Base-by-base conservation (phyloP, 1,140 invertebrate species). In the Atta texana region DNA sequence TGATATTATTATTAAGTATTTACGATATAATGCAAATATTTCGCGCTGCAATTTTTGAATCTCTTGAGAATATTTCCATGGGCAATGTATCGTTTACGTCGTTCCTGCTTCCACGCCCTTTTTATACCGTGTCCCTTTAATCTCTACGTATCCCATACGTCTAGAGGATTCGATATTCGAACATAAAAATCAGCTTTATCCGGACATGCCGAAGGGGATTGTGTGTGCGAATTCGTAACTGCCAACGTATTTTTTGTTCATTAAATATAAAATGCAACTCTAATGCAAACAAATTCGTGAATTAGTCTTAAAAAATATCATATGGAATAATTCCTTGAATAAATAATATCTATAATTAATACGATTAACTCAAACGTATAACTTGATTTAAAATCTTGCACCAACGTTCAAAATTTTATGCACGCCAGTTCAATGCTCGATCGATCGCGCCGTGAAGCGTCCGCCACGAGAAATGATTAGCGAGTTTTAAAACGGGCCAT, bases 111-210 rank as follows among this genome's bases (percentile, higher is more conserved):
- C 88, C 91, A 72, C 91, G 93, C 93, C 92, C 92, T 93, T 93
- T 92, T 92, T 91, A 92, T 92, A 92, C 91, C 64, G 86, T 92
- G 92, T 93, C 87, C 92, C 92, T 93, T 91, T 91, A 88, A 82
- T 89, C 90, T 92, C 87, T 86, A 81, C 90, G 92, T 91, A 92
- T 93, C 91, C 92, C 92, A 92, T 92, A 93, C 89, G 92, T 91
- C 92, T 90, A 87, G 92, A 91, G 89, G 92, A 93, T 89, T 94
- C 94, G 93, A 95, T 95, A 95, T 93, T 93, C 92, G 92, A 94
- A 95, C 94, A 95, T 94, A 95, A 95, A 95, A 95, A 95, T 95
- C 94, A 94, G 94, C 94, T 95, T 95, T 95, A 93, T 94, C 93
- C 91, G 88, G 89, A 93, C 92, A 92, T 89, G 92, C 93, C 91